Conservation (phyloP, 1,140 invertebrate genomes). For the Drosophila ironensis region DNA sequence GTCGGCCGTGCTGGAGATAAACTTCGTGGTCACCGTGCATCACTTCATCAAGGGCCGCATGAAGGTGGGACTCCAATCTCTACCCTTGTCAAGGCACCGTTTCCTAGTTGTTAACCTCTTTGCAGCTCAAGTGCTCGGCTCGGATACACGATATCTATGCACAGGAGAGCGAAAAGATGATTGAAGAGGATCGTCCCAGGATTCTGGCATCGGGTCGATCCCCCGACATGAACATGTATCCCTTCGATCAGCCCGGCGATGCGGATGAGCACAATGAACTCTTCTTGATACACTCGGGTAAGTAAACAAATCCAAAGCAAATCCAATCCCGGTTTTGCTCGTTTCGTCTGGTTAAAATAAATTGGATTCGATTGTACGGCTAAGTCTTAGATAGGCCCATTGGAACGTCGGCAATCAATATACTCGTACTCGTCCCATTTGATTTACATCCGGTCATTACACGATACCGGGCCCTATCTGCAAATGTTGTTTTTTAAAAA, state of each 20-base stretch:
- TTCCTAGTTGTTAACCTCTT: background rate
- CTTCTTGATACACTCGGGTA: conserved; percentile 69
- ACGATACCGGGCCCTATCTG: conserved; percentile 18
- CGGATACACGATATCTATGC: conserved; percentile 79
- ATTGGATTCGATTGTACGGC: background rate
- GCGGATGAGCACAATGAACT: conserved; percentile 70
- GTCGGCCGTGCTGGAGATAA: conserved; percentile 79
- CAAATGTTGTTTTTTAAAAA: conserved; percentile 52
- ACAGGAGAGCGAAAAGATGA: conserved; percentile 72
- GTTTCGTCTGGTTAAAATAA: no score
- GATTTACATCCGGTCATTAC: conserved; percentile 65
- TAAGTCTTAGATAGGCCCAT: background rate
- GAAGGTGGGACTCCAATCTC: conserved; percentile 71
- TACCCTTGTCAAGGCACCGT: background rate
- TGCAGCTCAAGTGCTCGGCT: conserved; percentile 74
- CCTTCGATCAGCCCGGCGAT: conserved; percentile 67
- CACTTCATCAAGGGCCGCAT: conserved; percentile 83
- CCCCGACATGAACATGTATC: conserved; percentile 78
- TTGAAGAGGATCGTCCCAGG: conserved; percentile 79
- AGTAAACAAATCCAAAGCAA: no score
- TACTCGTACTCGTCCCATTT: conserved; percentile 41
- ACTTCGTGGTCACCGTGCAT: conserved; percentile 83
- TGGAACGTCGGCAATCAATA: conserved; percentile 53
- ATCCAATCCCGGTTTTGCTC: no score
- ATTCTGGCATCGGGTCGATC: conserved; percentile 79